Conservation (phyloP, 30 jellyfish, hydroid and myxozoan species). For the Pelagia noctiluca region DNA sequence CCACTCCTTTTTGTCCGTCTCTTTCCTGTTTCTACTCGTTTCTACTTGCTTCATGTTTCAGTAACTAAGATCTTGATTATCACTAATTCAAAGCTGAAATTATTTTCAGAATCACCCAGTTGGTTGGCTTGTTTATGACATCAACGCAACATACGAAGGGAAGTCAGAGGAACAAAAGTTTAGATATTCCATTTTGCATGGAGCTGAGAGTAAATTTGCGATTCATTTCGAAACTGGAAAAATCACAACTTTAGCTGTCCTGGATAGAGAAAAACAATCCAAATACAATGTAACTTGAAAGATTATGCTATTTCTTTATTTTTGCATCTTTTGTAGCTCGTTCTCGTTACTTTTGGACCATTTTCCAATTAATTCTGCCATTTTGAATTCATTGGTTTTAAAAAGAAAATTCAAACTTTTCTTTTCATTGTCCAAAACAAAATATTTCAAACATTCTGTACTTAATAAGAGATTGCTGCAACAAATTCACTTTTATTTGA, state of each 20-base stretch:
- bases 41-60: not conserved
- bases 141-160: constrained; percentile 68
- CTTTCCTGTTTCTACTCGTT: too few relatives aligned
- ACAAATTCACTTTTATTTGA: too few relatives aligned
- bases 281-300: constrained; percentile 56
- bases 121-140: constrained; percentile 61
- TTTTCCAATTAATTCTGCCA: too few relatives aligned
- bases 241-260: constrained; percentile 26
- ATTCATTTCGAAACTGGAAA: constrained; percentile 66
- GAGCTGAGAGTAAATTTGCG: constrained; percentile 26
- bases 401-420: too few relatives aligned
- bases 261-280: constrained; percentile 56
- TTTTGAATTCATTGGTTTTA: too few relatives aligned
- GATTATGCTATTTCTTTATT: too few relatives aligned
- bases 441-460: too few relatives aligned
- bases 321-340: too few relatives aligned
- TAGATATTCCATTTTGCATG: constrained; percentile 47
- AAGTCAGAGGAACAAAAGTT: constrained; percentile 37
- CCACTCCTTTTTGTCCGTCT: too few relatives aligned
- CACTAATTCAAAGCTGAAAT: not conserved
- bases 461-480: too few relatives aligned
- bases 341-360: too few relatives aligned
- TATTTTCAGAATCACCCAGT: constrained; percentile 29
- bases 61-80: not conserved
- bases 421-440: too few relatives aligned